Conservation (phyloP, 2,113 vertebrate species). For the Erpornis zantholeuca region DNA sequence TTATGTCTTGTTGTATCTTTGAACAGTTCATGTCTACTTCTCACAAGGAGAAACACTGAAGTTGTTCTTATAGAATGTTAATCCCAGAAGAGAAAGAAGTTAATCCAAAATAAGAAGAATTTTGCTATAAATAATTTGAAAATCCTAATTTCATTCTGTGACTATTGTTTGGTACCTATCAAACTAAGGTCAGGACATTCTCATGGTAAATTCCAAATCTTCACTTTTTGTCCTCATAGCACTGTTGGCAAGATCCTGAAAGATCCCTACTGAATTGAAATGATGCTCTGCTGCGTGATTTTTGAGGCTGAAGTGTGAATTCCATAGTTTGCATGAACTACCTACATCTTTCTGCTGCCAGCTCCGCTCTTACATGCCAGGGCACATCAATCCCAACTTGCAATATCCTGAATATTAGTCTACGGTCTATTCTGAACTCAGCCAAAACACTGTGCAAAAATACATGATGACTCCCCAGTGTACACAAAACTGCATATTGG, state of each 20-base stretch:
- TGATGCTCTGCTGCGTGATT: not conserved
- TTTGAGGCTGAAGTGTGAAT: not conserved
- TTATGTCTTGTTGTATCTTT: not conserved
- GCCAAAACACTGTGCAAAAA: not conserved
- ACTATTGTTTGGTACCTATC: not conserved
- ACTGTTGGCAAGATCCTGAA: not conserved
- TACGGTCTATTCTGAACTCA: not conserved
- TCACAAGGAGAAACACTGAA: not conserved
- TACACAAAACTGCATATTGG: not conserved
- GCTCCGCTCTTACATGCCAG: not conserved
- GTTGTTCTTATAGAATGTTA: not conserved
- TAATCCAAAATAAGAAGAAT: not conserved
- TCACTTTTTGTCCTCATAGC: not conserved
- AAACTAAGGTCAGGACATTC: not conserved
- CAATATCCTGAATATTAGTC: not conserved
- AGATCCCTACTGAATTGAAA: not conserved
- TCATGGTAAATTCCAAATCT: not conserved
- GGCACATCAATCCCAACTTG: not conserved
- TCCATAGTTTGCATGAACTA: not conserved
- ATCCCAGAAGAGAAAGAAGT: not conserved
- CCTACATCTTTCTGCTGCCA: not conserved
- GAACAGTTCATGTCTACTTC: not conserved
- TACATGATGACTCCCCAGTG: not conserved
- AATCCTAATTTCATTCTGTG: not conserved
- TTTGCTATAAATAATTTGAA: not conserved